These are phyloP conservation scores for Probosciger aterrimus DNA, from an alignment of 2,113 vertebrate species.

Conservation along the genomic window DNA sequence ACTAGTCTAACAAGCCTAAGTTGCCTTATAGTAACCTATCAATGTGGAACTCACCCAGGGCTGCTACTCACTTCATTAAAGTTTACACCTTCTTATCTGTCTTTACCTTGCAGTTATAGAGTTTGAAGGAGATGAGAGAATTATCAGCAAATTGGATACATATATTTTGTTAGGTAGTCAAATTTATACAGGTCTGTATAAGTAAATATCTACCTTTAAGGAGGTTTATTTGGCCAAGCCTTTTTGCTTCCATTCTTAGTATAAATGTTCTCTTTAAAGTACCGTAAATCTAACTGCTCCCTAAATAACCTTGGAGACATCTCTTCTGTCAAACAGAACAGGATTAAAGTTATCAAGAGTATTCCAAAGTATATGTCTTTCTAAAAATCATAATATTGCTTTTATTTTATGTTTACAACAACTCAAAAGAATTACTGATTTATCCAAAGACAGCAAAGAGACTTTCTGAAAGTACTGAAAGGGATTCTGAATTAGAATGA, in stretches of 20 bases:
- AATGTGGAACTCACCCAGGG: neutral
- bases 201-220: neutral
- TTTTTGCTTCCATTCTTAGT: neutral
- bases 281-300: neutral
- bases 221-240: neutral
- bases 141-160: neutral
- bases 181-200: neutral
- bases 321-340: neutral
- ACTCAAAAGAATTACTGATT: constrained; percentile 16
- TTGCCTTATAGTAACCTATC: neutral
- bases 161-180: neutral
- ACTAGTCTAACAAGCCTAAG: neutral
- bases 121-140: neutral
- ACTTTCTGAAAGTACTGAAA: neutral
- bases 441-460: neutral
- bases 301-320: constrained; percentile 31
- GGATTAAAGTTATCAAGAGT: neutral
- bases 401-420: constrained; percentile 15
- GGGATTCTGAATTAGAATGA: neutral
- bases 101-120: neutral
- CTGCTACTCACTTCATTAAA: neutral
- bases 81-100: neutral
- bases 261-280: neutral
- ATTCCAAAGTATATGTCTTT: neutral
- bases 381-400: neutral